phyloP scores from a whole-genome alignment of 2,888 invertebrate species.

The Cremastobaeus sp. region DNA sequence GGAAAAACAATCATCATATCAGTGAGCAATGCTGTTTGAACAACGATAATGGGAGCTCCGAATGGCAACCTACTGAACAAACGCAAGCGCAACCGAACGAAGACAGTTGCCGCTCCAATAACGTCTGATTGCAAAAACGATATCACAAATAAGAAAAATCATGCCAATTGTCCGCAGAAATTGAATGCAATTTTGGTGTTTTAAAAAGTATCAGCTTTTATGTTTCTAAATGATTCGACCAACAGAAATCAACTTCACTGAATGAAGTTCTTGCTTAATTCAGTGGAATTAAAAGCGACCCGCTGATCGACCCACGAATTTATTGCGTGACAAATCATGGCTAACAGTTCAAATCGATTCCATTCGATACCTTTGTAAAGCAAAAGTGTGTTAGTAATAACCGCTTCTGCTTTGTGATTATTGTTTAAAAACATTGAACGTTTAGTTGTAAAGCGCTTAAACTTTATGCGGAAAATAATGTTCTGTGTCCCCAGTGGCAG shows the following conservation, averaged over 20 bases:
- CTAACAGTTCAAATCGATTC: background rate
- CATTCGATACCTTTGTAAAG: background rate
- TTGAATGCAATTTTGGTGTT: background rate
- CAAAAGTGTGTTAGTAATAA: background rate
- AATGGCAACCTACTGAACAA: constrained; percentile 79
- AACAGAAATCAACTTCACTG: too few species aligned
- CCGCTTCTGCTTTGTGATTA: constrained; percentile 22
- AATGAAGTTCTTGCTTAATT: too few species aligned
- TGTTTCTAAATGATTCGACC: too few species aligned
- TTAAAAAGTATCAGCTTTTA: background rate
- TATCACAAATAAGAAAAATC: background rate
- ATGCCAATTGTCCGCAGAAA: background rate
- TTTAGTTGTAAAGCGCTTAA: too few species aligned
- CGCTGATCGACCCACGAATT: too few species aligned
- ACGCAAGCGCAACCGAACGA: constrained; percentile 70
- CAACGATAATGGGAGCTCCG: constrained; percentile 83
- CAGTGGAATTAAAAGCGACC: background rate
- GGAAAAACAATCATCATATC: constrained; percentile 69
- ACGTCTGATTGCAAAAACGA: constrained; percentile 66
- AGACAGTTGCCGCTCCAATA: constrained; percentile 71
- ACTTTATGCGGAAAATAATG: too few species aligned
- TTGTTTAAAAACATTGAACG: constrained; percentile 26
- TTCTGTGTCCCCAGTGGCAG: background rate
- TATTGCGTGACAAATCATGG: background rate
- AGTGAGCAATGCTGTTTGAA: constrained; percentile 80